Percentiles rank a stretch among this genome's conserved stretches.
phyloP scores from a whole-genome alignment of 2,797 vertebrate species.

The Liasis olivaceus region DNA sequence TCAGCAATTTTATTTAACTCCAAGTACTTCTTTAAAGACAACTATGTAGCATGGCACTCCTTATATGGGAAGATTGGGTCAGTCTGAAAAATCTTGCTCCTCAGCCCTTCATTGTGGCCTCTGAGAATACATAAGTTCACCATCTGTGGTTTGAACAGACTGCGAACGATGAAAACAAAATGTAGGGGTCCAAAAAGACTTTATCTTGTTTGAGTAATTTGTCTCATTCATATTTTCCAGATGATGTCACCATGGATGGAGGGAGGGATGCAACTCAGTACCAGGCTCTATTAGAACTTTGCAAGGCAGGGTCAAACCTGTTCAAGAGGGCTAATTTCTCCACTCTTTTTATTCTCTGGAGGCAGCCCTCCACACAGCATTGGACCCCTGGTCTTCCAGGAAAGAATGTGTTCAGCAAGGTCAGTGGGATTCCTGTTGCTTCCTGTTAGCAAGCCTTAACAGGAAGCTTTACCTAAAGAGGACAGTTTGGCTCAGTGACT shows the following conservation, averaged over 20 bases:
- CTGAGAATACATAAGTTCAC: neutral
- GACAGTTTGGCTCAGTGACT: conserved; percentile 17
- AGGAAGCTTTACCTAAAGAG: conserved; percentile 11
- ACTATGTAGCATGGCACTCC: neutral
- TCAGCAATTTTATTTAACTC: neutral
- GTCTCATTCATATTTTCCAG: conserved; percentile 31
- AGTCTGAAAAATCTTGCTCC: neutral
- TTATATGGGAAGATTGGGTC: neutral
- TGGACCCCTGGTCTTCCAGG: neutral
- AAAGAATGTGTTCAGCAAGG: neutral
- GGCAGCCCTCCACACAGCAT: neutral
- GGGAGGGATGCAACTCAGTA: neutral
- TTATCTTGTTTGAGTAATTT: conserved; percentile 30
- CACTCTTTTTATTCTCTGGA: neutral
- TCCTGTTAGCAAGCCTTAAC: conserved; percentile 6
- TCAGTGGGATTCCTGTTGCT: neutral
- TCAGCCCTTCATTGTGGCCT: neutral
- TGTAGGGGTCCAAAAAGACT: conserved; percentile 17
- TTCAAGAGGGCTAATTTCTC: neutral
- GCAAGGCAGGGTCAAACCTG: neutral
- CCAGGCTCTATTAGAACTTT: conserved; percentile 10
- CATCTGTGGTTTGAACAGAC: neutral
- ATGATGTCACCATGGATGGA: conserved; percentile 17
- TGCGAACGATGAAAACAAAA: conserved; percentile 6
- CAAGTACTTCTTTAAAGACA: neutral